Percentiles rank a stretch among this genome's conserved stretches.
These are phyloP conservation scores for Papilio polyxenes DNA, from an alignment of 1,140 invertebrate genomes.

Conservation along the genomic window DNA sequence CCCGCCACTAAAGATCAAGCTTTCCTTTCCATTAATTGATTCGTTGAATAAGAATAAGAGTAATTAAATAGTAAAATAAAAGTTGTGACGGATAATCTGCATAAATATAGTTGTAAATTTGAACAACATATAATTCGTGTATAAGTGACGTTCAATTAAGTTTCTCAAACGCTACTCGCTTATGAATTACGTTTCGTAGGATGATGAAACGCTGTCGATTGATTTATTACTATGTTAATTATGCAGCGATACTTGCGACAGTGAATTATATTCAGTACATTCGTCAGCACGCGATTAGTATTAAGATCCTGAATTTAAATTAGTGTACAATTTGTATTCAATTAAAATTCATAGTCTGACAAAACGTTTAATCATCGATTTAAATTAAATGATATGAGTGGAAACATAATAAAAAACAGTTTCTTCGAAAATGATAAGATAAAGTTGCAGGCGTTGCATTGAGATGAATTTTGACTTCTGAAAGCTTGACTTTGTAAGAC, in stretches of 20 bases:
- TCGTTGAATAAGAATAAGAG: too few species aligned
- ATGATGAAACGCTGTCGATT: slow-evolving; percentile 10
- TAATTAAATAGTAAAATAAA: too few species aligned
- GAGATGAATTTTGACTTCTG: too few species aligned
- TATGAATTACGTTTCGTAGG: background rate
- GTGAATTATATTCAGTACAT: background rate
- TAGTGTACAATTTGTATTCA: background rate
- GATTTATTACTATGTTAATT: slow-evolving; percentile 31
- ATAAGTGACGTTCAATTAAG: background rate
- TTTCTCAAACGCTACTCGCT: background rate
- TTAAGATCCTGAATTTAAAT: slow-evolving; percentile 7
- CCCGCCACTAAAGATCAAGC: too few species aligned
- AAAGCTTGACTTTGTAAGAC: too few species aligned
- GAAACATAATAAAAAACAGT: too few species aligned
- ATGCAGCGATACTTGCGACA: background rate
- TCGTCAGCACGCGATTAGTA: slow-evolving; percentile 6
- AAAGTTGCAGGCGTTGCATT: too few species aligned
- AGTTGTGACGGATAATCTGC: background rate
- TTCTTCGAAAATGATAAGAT: too few species aligned
- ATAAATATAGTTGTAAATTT: too few species aligned
- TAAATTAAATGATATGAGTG: background rate
- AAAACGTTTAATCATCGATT: background rate
- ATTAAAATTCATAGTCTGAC: background rate
- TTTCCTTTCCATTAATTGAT: too few species aligned
- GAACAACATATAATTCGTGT: background rate